These are phyloP conservation scores for Propithecus deckenii DNA, from an alignment of 2,797 vertebrate species.

Conservation along the genomic window DNA sequence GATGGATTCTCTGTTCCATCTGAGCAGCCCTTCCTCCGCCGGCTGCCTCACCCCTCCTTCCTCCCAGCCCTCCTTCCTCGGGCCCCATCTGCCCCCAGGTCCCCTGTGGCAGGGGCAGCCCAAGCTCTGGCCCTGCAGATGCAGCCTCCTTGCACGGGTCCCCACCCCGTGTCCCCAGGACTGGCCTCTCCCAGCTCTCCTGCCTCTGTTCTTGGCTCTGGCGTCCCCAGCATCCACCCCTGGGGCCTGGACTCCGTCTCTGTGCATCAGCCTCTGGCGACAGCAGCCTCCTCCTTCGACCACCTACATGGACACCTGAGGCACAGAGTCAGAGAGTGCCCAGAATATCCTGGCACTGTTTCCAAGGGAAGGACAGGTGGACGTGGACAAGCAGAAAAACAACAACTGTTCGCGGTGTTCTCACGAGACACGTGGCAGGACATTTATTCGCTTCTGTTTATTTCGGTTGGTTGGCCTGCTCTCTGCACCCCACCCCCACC, in stretches of 20 bases:
- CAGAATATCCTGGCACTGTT: rapidly evolving
- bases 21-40: too few relatives aligned
- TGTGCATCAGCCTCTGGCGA: too few relatives aligned
- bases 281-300: background rate
- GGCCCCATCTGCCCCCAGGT: rapidly evolving
- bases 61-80: too few relatives aligned
- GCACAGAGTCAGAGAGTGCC: rapidly evolving
- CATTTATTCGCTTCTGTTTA: too few relatives aligned
- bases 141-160: background rate
- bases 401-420: too few relatives aligned
- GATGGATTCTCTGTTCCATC: rapidly evolving
- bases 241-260: background rate
- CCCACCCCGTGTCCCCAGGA: rapidly evolving
- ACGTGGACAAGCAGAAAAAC: background rate
- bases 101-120: rapidly evolving
- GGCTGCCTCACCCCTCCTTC: too few relatives aligned
- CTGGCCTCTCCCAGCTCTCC: too few relatives aligned
- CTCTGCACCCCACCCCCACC: background rate
- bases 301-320: background rate
- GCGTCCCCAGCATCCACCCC: too few relatives aligned
- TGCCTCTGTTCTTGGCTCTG: background rate
- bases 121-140: background rate
- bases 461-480: rapidly evolving
- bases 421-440: rapidly evolving
- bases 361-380: rapidly evolving